Base-by-base conservation (phyloP, 2,113 vertebrate species). In the Aramus guarauna region DNA sequence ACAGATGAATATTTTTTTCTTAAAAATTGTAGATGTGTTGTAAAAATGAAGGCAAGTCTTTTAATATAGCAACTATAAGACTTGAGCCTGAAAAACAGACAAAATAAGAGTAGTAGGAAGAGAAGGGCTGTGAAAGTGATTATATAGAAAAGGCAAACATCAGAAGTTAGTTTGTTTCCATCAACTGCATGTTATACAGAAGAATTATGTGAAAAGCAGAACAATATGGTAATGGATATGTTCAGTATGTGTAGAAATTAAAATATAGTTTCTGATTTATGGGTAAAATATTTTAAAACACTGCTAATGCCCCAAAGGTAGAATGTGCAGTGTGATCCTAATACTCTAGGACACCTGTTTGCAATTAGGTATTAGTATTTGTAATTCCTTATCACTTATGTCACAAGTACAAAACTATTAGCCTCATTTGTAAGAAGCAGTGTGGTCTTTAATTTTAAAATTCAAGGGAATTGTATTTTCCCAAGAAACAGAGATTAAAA, bases 191-290 rank as follows among this genome's bases (percentile, higher is more conserved):
- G 6, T 81, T 74, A 43, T 56, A 22, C 21, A 92, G 32, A 85
- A 43, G 26, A 78, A 10, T 24, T 71, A 67, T 36, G 29, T 64
- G 62, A 58, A 80, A 91, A 72, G 32, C 13, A 87, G 75, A 88
- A 63, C 75, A 80, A 87, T 55, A 64, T 34, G n/a, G 37, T 92
- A 84, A 60, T 90, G 24, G 41, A 58, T 69, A 68, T 45, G 56
- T 90, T 80, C 56, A 75, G 43, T 60, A 76, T 8, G 13, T 56
- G 27, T 43, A 78, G 32, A 74, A 77, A 66, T 77, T 85, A 9
- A 90, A 58, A 75, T 48, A 34, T 15, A 56, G n/a, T 85, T 83
- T 85, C 29, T 91, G 52, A 84, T 92, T 88, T 78, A 66, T 73
- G 11, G 21, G 4, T 29, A n/a, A 91, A 90, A 41, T 53, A 63